Evolutionary conservation across 2,888 invertebrate genomes (phyloP).

Genomic region (Parochlus steinenii): DNA sequence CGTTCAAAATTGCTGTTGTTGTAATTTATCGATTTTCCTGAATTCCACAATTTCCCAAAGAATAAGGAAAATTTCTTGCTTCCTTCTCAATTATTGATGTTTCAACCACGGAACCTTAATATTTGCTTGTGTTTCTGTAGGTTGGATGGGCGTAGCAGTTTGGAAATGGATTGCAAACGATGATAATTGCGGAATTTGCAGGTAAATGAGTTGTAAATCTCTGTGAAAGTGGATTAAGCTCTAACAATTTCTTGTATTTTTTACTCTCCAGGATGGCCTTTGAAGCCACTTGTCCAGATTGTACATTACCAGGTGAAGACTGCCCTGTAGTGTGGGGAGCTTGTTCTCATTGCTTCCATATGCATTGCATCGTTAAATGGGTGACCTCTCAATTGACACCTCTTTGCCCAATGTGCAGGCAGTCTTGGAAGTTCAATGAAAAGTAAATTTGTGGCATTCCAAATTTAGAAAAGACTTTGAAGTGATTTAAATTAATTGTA

Average conservation of each 20-base stretch:
- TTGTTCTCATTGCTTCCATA: constrained; percentile 98
- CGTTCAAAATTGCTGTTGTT: no score
- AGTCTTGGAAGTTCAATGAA: constrained; percentile 96
- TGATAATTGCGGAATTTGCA: constrained; percentile 96
- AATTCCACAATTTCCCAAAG: neutral
- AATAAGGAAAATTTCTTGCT: no score
- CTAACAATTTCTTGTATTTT: neutral
- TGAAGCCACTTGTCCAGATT: constrained; percentile 96
- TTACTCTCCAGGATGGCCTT: constrained; percentile 65
- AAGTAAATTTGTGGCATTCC: no score
- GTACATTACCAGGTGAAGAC: constrained; percentile 93
- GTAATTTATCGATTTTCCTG: constrained; percentile 1
- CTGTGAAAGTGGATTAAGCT: neutral
- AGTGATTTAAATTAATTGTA: no score
- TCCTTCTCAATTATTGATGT: no score
- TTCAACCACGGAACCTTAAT: no score
- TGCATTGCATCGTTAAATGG: constrained; percentile 99
- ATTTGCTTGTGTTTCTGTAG: neutral
- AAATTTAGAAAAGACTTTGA: no score
- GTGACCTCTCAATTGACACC: constrained; percentile 78
- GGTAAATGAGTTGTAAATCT: neutral
- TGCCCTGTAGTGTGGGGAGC: constrained; percentile 97
- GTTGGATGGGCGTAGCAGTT: constrained; percentile 61
- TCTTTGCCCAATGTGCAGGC: constrained; percentile 93
- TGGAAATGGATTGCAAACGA: constrained; percentile 99